Percentiles rank a stretch among this genome's conserved stretches.
phyloP scores from a whole-genome alignment of 1,140 invertebrate species.

The Ceratina australensis region DNA sequence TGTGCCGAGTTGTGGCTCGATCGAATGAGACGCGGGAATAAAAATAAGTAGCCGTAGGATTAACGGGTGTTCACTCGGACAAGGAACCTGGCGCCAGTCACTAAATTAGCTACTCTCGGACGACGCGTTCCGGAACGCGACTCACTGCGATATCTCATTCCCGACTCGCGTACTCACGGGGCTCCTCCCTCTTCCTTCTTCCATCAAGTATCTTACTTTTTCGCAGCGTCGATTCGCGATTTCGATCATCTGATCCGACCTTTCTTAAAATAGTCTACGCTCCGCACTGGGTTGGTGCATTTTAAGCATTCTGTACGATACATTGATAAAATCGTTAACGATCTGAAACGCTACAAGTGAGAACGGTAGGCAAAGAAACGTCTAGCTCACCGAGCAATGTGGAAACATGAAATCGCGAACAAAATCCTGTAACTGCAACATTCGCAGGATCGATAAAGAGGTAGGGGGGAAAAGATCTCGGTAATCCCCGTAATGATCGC shows the following conservation, averaged over 20 bases:
- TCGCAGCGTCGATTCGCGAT: slow-evolving; percentile 12
- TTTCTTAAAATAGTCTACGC: neutral
- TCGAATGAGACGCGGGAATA: slow-evolving; percentile 43
- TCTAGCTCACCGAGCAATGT: too few relatives aligned
- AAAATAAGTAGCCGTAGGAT: slow-evolving; percentile 56
- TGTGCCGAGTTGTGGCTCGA: slow-evolving; percentile 38
- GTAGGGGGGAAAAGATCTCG: too few relatives aligned
- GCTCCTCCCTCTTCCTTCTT: slow-evolving; percentile 27
- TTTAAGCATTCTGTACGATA: too few relatives aligned
- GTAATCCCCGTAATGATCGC: too few relatives aligned
- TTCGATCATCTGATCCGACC: neutral
- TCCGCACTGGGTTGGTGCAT: neutral
- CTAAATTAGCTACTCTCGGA: slow-evolving; percentile 56
- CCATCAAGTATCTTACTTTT: slow-evolving; percentile 10
- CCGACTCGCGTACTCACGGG: slow-evolving; percentile 29
- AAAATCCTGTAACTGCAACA: too few relatives aligned
- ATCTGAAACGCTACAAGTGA: too few relatives aligned
- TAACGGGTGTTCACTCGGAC: slow-evolving; percentile 55
- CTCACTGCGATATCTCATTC: slow-evolving; percentile 39
- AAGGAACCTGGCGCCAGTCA: slow-evolving; percentile 62
- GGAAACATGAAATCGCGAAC: too few relatives aligned
- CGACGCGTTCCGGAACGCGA: slow-evolving; percentile 40
- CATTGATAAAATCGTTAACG: too few relatives aligned
- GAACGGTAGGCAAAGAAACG: too few relatives aligned
- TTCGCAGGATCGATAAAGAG: too few relatives aligned